These are phyloP conservation scores for Crotalus horridus DNA, from an alignment of 2,113 vertebrate genomes.

Conservation along the genomic window DNA sequence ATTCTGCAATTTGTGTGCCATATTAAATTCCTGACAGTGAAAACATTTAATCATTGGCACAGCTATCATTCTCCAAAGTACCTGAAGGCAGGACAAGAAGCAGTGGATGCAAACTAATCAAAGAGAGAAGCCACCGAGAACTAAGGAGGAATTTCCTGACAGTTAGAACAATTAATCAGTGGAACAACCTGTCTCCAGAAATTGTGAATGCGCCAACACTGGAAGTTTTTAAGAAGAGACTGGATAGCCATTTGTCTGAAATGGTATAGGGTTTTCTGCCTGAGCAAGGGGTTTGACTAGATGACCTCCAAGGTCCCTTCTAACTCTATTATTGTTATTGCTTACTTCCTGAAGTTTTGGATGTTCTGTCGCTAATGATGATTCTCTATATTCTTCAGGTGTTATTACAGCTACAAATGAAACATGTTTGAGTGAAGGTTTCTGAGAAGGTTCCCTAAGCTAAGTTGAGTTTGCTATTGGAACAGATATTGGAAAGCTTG, in stretches of 20 bases:
- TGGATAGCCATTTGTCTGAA: no score
- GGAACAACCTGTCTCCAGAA: neutral
- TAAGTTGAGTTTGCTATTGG: neutral
- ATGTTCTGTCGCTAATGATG: neutral
- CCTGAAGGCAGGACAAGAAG: no score
- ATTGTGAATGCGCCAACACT: no score
- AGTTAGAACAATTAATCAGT: neutral
- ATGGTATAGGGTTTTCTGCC: no score
- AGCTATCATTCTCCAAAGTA: no score
- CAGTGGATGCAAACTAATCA: no score
- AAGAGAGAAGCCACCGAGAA: no score
- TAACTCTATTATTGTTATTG: no score
- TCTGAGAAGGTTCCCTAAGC: neutral
- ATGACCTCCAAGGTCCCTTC: no score
- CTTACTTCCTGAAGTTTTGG: neutral
- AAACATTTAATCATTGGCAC: neutral
- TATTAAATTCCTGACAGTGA: neutral
- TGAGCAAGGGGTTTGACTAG: no score
- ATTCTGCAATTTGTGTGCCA: neutral
- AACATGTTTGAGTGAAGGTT: neutral
- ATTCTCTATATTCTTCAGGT: neutral
- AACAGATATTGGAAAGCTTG: neutral
- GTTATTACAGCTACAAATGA: constrained; percentile 26
- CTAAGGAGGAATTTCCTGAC: neutral
- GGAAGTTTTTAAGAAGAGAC: no score